Evolutionary conservation across 2,888 invertebrate genomes (phyloP).

Genomic region (Melinaea menophilus): DNA sequence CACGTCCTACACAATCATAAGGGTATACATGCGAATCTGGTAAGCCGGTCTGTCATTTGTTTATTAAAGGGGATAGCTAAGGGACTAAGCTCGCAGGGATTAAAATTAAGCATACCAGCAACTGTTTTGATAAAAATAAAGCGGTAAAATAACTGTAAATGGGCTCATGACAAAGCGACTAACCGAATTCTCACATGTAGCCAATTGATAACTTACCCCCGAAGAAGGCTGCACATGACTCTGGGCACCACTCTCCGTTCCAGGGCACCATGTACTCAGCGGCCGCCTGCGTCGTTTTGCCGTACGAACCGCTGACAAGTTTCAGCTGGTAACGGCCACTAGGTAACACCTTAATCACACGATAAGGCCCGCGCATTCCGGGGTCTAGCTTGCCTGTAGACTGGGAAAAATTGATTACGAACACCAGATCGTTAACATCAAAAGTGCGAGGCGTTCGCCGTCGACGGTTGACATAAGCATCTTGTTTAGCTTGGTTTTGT

Average conservation of each 20-base stretch:
- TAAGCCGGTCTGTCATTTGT: too few relatives aligned
- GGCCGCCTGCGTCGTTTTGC: slow-evolving; percentile 24
- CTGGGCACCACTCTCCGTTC: slow-evolving; percentile 11
- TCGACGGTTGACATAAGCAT: slow-evolving; percentile 16
- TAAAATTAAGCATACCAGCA: too few relatives aligned
- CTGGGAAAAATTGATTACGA: slow-evolving; percentile 21
- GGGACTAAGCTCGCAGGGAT: too few relatives aligned
- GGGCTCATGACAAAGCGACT: too few relatives aligned
- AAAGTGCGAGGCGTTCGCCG: slow-evolving; percentile 12
- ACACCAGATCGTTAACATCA: slow-evolving; percentile 16
- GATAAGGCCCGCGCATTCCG: slow-evolving; percentile 29
- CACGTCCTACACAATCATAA: too few relatives aligned
- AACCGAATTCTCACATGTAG: too few relatives aligned
- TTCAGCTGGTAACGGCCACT: slow-evolving; percentile 24
- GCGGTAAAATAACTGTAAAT: too few relatives aligned
- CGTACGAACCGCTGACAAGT: slow-evolving; percentile 23
- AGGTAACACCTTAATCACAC: slow-evolving; percentile 20
- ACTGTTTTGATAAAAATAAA: too few relatives aligned
- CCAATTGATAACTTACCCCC: slow-evolving; percentile 1
- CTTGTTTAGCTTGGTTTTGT: background rate
- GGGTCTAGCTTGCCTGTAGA: slow-evolving; percentile 21
- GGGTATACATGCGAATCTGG: too few relatives aligned
- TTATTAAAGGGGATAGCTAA: too few relatives aligned
- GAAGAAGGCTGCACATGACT: too few relatives aligned
- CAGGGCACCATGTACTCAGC: slow-evolving; percentile 23